phyloP scores from a whole-genome alignment of 2,797 vertebrate species.

The Propithecus perrieri region DNA sequence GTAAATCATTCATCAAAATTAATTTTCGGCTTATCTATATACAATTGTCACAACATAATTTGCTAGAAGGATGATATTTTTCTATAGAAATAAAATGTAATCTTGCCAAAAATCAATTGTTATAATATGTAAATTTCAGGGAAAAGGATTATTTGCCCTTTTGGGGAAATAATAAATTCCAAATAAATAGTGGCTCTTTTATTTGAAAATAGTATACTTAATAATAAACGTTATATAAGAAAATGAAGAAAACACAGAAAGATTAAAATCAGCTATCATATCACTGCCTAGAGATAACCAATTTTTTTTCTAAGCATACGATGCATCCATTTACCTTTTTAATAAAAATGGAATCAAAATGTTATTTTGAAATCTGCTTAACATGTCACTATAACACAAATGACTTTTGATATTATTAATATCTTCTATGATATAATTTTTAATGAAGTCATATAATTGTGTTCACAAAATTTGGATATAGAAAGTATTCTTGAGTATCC shows the following conservation, averaged over 20 bases:
- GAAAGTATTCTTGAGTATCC: not conserved
- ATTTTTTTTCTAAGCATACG: not conserved
- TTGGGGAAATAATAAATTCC: not conserved
- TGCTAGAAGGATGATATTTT: not conserved
- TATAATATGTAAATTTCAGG: not conserved
- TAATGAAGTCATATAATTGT: not conserved
- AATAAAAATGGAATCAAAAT: slow-evolving; percentile 18
- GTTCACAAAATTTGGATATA: not conserved
- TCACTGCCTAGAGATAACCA: not conserved
- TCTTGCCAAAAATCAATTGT: not conserved
- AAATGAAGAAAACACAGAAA: not conserved
- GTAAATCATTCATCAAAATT: not conserved
- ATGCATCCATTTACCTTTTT: not conserved
- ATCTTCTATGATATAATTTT: not conserved
- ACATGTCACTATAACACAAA: not conserved
- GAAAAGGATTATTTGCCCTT: not conserved
- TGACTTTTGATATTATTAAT: not conserved
- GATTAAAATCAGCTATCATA: not conserved
- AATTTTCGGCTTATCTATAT: not conserved
- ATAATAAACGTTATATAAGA: not conserved
- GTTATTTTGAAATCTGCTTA: slow-evolving; percentile 31
- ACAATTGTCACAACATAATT: not conserved
- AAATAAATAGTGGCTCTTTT: not conserved
- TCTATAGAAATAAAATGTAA: not conserved
- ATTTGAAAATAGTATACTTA: not conserved